Percentiles rank a stretch among this genome's conserved stretches.
phyloP scores from a whole-genome alignment of 2,888 invertebrate species.

The Seira musarum region DNA sequence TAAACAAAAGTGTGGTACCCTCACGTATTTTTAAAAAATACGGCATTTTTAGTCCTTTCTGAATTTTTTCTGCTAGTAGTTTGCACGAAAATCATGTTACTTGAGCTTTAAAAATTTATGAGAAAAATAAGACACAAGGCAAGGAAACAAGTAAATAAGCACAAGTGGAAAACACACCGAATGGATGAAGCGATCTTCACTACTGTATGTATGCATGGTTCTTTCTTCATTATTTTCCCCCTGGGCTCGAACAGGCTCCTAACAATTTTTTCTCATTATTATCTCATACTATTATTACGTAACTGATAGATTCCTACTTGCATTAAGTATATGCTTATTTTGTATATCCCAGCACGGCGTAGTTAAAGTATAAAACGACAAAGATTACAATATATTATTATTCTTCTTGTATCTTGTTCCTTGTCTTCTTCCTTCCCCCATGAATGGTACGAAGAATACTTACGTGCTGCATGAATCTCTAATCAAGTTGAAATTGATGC shows the following conservation, averaged over 20 bases:
- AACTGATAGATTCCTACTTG: neutral
- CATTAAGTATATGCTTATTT: neutral
- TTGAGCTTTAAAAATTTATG: constrained; percentile 17
- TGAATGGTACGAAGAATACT: constrained; percentile 37
- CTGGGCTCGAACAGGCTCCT: constrained; percentile 36
- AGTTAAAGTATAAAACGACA: constrained; percentile 26
- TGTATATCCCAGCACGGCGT: neutral
- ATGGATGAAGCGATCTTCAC: constrained; percentile 46
- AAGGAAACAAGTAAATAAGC: constrained; percentile 22
- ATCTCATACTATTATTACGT: constrained; percentile 26
- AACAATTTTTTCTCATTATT: constrained; percentile 50
- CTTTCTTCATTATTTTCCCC: constrained; percentile 46
- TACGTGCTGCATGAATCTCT: constrained; percentile 50
- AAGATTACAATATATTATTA: constrained; percentile 36
- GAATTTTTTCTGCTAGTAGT: neutral
- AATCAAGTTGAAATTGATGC: constrained; percentile 30
- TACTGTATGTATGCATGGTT: constrained; percentile 46
- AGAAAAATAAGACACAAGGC: neutral
- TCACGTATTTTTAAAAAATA: no score
- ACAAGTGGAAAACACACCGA: neutral
- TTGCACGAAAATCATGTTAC: constrained; percentile 17
- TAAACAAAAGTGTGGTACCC: no score
- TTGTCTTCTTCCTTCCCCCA: constrained; percentile 35
- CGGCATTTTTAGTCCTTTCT: no score
- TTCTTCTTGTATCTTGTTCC: constrained; percentile 8